phyloP scores from a whole-genome alignment of 2,113 vertebrate genomes.

The Oreochromis spilurus region DNA sequence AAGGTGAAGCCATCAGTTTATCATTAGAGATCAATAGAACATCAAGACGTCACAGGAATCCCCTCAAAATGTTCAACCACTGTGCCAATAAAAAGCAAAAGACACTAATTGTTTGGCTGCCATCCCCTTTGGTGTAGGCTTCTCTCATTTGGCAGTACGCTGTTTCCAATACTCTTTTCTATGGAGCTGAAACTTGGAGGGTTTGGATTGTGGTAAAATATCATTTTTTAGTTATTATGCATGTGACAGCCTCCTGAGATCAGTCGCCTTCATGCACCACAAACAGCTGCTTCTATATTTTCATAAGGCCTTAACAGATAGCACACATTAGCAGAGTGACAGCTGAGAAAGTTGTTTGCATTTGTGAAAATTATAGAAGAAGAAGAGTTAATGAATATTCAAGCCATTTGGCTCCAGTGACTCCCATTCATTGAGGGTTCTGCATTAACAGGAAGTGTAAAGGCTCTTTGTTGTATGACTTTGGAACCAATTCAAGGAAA shows the following conservation, averaged over 20 bases:
- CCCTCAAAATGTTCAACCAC: background rate
- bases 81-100: background rate
- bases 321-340: background rate
- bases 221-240: background rate
- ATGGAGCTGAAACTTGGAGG: background rate
- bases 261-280: background rate
- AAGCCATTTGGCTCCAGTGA: background rate
- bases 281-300: background rate
- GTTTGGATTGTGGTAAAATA: background rate
- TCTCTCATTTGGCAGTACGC: background rate
- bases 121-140: background rate
- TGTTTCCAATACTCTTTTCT: fast-evolving
- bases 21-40: background rate
- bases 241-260: fast-evolving
- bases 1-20: background rate
- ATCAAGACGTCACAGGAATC: background rate
- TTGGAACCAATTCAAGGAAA: background rate
- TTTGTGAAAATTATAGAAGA: background rate
- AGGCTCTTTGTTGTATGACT: background rate
- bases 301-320: fast-evolving
- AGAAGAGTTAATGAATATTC: background rate
- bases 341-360: background rate
- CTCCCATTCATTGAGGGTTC: background rate
- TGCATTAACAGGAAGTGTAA: background rate
- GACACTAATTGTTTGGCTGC: background rate